phyloP scores from a whole-genome alignment of 1,140 invertebrate species.

The Frieseomelitta varia region DNA sequence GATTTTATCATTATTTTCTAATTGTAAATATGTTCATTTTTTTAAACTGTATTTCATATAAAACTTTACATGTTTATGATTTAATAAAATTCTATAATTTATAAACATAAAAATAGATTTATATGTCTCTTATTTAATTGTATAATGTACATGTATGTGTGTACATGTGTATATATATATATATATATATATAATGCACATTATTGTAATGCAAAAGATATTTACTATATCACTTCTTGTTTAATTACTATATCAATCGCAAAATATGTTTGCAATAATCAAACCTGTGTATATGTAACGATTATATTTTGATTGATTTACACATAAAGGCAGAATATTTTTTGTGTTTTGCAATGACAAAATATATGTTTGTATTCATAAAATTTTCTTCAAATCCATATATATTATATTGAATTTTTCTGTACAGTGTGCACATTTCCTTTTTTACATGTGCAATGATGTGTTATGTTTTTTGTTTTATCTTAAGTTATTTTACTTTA shows the following conservation, averaged over 20 bases:
- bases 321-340: slow-evolving; percentile 38
- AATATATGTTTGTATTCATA: slow-evolving; percentile 44
- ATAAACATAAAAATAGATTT: slow-evolving; percentile 67
- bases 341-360: slow-evolving; percentile 35
- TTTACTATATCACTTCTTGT: slow-evolving; percentile 34
- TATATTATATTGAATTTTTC: slow-evolving; percentile 26
- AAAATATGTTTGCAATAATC: slow-evolving; percentile 40
- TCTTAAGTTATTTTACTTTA: slow-evolving; percentile 13
- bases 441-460: slow-evolving; percentile 4
- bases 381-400: slow-evolving; percentile 35
- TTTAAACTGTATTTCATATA: slow-evolving; percentile 40
- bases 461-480: not conserved
- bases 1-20: slow-evolving; percentile 9
- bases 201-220: slow-evolving; percentile 34
- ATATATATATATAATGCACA: too few relatives aligned
- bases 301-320: slow-evolving; percentile 48
- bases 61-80: slow-evolving; percentile 41
- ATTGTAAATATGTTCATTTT: slow-evolving; percentile 35
- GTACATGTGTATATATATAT: not conserved
- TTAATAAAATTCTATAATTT: slow-evolving; percentile 37
- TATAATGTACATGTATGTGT: slow-evolving; percentile 31
- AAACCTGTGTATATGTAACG: slow-evolving; percentile 16
- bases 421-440: slow-evolving; percentile 23
- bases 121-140: slow-evolving; percentile 49
- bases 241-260: slow-evolving; percentile 16